Evolutionary conservation across 2,888 invertebrate genomes (phyloP).

Genomic region (Heteromyza rotundicornis): DNA sequence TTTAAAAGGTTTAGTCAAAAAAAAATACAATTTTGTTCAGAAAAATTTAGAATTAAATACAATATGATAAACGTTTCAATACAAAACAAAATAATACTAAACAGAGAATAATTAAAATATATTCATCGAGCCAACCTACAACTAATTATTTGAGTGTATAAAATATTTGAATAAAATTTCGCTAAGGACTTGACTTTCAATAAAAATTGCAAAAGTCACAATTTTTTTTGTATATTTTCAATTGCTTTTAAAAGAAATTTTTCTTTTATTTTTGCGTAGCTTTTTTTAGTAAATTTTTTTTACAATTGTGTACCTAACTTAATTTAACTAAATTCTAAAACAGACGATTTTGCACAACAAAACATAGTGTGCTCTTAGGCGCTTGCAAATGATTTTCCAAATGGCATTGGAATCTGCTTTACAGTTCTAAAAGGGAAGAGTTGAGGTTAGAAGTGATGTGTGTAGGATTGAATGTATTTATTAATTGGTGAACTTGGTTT

Average conservation of each 20-base stretch:
- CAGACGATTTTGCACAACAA: background rate
- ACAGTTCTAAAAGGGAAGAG: conserved; percentile 37
- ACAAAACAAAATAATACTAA: background rate
- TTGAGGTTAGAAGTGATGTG: background rate
- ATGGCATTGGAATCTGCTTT: conserved; percentile 44
- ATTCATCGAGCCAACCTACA: too few relatives aligned
- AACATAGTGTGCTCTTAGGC: conserved; percentile 35
- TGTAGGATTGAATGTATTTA: background rate
- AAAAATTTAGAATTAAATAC: background rate
- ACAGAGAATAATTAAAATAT: too few relatives aligned
- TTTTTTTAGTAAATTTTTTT: too few relatives aligned
- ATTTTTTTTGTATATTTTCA: too few relatives aligned
- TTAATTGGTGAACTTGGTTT: background rate
- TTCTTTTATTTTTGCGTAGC: too few relatives aligned
- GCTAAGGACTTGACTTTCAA: too few relatives aligned
- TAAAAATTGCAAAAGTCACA: too few relatives aligned
- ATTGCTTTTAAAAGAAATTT: too few relatives aligned
- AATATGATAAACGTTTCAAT: background rate
- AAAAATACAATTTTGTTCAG: background rate
- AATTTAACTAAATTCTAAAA: too few relatives aligned
- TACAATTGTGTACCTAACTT: too few relatives aligned
- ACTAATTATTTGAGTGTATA: too few relatives aligned
- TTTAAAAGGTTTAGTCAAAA: background rate
- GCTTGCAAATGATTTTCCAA: conserved; percentile 49
- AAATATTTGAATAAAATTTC: too few relatives aligned